phyloP scores from a whole-genome alignment of 2,113 vertebrate species.

The Pygoscelis adeliae region DNA sequence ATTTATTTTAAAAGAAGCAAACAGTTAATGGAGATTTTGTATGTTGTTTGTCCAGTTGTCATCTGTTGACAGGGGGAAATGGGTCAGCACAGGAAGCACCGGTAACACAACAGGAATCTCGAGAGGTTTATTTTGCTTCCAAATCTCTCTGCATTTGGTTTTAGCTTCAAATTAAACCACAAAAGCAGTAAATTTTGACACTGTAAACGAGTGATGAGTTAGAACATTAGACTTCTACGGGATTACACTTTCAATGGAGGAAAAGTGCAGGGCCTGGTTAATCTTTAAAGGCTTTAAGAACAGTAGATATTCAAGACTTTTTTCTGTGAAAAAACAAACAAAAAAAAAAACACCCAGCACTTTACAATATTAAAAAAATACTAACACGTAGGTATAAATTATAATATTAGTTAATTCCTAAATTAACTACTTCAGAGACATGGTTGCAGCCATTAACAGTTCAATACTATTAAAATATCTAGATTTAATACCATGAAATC shows the following conservation, averaged over 20 bases:
- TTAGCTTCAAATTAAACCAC: not conserved
- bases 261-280: not conserved
- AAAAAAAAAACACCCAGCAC: not conserved
- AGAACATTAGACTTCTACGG: not conserved
- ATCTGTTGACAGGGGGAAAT: not conserved
- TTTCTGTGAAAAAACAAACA: not conserved
- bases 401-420: no score
- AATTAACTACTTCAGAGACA: not conserved
- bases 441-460: not conserved
- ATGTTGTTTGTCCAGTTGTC: not conserved
- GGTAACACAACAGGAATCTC: not conserved
- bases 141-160: not conserved
- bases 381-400: not conserved
- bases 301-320: not conserved
- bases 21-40: not conserved
- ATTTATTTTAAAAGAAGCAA: not conserved
- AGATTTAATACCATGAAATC: not conserved
- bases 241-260: not conserved
- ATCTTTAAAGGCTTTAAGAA: not conserved
- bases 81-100: not conserved
- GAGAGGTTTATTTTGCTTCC: not conserved
- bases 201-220: not conserved
- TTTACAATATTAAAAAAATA: not conserved
- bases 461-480: not conserved
- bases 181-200: not conserved